Base-by-base conservation (phyloP, 2,113 vertebrate genomes). In the Tenebrosternarchus preto region DNA sequence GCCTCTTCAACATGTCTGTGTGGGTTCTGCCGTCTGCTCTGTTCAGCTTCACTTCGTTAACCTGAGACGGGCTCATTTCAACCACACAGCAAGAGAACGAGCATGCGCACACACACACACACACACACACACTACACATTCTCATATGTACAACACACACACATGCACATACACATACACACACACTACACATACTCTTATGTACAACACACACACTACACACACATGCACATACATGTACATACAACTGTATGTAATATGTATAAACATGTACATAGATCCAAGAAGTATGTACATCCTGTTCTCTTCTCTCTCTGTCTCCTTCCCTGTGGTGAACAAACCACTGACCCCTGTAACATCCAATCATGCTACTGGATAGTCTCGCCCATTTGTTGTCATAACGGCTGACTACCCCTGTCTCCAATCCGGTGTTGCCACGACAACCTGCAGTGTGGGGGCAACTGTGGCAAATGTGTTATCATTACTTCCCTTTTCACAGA, bases 311-410 rank as follows among this genome's bases (percentile, higher is more conserved):
- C 70, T 59, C 81, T 36, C 5, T 46, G 9, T n/a, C 50, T 73
- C 6, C 79, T 82, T 33, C 33, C 50, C 61, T 46, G 31, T 73
- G 66, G 70, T 61, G 64, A 76, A 71, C 43, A 84, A 74, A 77
- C 77, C 22, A 53, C 80, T 83, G 84, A 84, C 85, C 85, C 82
- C 83, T n/a, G 9, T 80, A 85, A 84, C 82, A 88, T 87, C 87
- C 73, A 89, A 87, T 86, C 76, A 86, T 84, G 85, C 82, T 77
- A 68, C 55, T 78, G 71, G 67, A 72, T 85, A 75, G 73, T 84
- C 84, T 85, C 87, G 67, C 64, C 67, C 46, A 78, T 24, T 80
- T 79, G 71, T 76, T 78, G 71, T 85, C 81, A 77, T 73, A 81
- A 86, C 59, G 81, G 80, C 80, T 82, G 77, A 46, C 46, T 70